Evolutionary conservation across 1,140 invertebrate genomes (phyloP), one percentile per base, ranked within the genome.

Genomic region (Achatina immaculata): DNA sequence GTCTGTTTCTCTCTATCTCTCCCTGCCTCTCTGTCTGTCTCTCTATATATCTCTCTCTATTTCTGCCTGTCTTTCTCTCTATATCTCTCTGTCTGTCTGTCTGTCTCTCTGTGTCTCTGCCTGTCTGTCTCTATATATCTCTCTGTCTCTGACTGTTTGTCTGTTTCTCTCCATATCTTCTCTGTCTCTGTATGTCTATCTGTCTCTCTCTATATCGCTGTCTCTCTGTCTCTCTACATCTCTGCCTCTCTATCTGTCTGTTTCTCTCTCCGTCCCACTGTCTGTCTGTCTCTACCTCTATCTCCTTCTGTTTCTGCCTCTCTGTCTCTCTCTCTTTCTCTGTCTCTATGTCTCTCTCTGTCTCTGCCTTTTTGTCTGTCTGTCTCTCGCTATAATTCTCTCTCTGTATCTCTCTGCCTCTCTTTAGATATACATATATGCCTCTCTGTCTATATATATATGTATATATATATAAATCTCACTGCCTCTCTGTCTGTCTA

Each of bases 71-170:
- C 75, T 69, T 42, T 78, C 65, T 78, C 74, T 78, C 75, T 82
- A 51, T 69, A 74, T 78, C 58, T 78, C 81, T 78, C 75, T 81
- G 74, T 81, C 80, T 81, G 11, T 82, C 75, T 82, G 31, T 78
- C 75, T 78, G 75, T 78, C 55, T 68, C 55, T 78, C 81, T 78
- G 14, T 82, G 75, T 78, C 55, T 82, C 38, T 78, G 58, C 68
- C 65, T 79, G 36, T 82, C 81, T 78, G 3, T 68, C 75, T 48
- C 75, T 78, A 34, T 82, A 4, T 79, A 51, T 82, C 62, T 36
- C 76, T 78, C 19, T 78, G 38, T 82, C 75, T 62, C 80, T 77
- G 9, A 78, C 80, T 81, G 24, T 81, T n/a, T 81, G 42, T 78
- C 74, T 78, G 28, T n/a, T 81, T 55, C 43, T 73, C 77, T 62